Evolutionary conservation across 2,113 vertebrate genomes (phyloP), one percentile per base, ranked within the genome.

Genomic region (Eretmodus cyanostictus): DNA sequence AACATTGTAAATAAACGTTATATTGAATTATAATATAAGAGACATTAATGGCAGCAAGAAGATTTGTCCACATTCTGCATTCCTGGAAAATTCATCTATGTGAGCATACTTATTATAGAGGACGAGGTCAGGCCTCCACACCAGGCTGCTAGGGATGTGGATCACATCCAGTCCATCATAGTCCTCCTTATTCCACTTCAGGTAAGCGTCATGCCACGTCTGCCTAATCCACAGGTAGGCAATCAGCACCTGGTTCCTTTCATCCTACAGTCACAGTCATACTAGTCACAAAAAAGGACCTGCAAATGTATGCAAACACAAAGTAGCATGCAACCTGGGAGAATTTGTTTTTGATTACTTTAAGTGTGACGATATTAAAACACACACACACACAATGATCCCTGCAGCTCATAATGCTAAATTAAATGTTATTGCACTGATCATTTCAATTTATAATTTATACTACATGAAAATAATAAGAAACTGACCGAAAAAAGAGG

Each of bases 101-200:
- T 80, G 63, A 83, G 79, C 97, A 93, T 97, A 99, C 99, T 99
- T 99, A 96, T 99, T 99, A 91, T 99, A 99, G 3, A 99, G 96
- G 86, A 98, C 98, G 5, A 99, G 98, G 90, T 99, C 99, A 0
- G 99, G 99, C 93, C 98, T 98, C 99, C 99, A 99, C 86, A 99
- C 98, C 73, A 98, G 95, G 94, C 96, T 97, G 87, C 98, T 99
- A 92, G 99, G 99, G 88, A 99, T 99, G 92, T 98, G 97, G 88
- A 99, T 98, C 73, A 98, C 97, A 92, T 99, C 99, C 88, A 99
- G 94, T 1, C 98, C 98, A 4, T 99, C 98, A 1, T 99, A 99
- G 91, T 97, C 96, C 57, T 99, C 98, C 89, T 97, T 98, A 90
- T 99, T 96, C 99, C 99, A 99, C 8, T 89, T 98, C 87, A 99